These are phyloP conservation scores for Smittia sp. DNA, from an alignment of 2,888 invertebrate genomes.

Conservation along the genomic window DNA sequence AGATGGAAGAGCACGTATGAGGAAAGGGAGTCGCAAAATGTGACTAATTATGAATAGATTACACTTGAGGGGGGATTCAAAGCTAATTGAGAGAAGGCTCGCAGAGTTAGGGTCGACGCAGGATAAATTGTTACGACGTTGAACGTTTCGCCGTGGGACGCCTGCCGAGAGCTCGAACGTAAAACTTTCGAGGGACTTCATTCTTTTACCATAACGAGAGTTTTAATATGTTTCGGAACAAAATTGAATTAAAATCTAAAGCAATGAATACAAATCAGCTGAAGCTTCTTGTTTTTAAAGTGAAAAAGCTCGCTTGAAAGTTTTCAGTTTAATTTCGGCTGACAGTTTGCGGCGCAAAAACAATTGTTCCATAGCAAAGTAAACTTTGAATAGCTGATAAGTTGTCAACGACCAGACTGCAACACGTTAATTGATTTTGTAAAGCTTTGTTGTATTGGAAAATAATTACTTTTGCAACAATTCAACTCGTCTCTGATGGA, in stretches of 20 bases:
- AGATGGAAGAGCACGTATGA: not conserved
- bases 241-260: not conserved
- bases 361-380: too few species aligned
- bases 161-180: not conserved
- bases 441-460: too few species aligned
- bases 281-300: not conserved
- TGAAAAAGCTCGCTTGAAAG: too few species aligned
- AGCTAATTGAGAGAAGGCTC: constrained; percentile 7
- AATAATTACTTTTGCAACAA: too few species aligned
- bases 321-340: too few species aligned
- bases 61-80: constrained; percentile 8
- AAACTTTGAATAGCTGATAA: too few species aligned
- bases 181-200: not conserved
- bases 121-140: not conserved
- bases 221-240: not conserved
- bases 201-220: not conserved
- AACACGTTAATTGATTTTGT: too few species aligned
- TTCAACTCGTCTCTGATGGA: too few species aligned
- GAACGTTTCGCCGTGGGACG: not conserved
- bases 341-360: too few species aligned
- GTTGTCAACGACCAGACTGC: too few species aligned
- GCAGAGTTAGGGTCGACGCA: not conserved
- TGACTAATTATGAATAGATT: constrained; percentile 41
- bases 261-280: not conserved
- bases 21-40: constrained; percentile 20